A percentile compares a stretch with the other conserved stretches of the same genome.
These are phyloP conservation scores for Lasioglossum villosulum DNA, from an alignment of 2,888 invertebrate species.

Conservation along the genomic window DNA sequence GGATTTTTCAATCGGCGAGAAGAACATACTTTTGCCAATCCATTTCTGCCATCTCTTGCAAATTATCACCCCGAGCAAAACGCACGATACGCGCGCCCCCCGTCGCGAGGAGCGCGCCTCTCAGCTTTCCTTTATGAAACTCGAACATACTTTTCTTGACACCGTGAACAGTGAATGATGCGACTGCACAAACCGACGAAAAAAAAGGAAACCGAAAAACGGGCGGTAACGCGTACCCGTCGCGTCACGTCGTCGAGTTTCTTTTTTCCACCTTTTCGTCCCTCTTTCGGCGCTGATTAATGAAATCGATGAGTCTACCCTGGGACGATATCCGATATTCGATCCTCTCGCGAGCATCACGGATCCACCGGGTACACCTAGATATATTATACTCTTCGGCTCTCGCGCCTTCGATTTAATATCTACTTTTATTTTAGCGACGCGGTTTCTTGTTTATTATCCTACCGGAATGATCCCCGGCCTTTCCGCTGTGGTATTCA, in stretches of 20 bases:
- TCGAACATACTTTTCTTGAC: conserved; percentile 67
- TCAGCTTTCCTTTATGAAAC: conserved; percentile 67
- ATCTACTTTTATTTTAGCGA: not conserved
- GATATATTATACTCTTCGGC: not conserved
- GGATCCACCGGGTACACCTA: not conserved
- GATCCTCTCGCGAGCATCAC: not conserved
- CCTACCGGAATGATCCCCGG: not conserved
- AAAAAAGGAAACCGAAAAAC: conserved; percentile 21
- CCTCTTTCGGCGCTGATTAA: conserved; percentile 25
- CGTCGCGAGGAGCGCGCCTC: conserved; percentile 56
- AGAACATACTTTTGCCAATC: conserved; percentile 69
- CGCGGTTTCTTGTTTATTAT: not conserved
- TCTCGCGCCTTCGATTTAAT: not conserved
- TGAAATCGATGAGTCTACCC: conserved; percentile 35
- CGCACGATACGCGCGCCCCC: conserved; percentile 62
- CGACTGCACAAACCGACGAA: not conserved
- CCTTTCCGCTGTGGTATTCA: not conserved
- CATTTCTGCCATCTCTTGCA: conserved; percentile 70
- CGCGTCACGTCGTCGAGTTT: not conserved
- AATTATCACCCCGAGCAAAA: conserved; percentile 69
- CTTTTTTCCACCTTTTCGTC: not conserved
- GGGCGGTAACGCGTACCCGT: not conserved
- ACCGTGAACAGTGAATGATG: conserved; percentile 54
- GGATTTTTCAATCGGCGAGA: conserved; percentile 67
- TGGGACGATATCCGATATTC: conserved; percentile 5